Conservation (phyloP, 2,113 vertebrate species). For the Elanus axillaris region DNA sequence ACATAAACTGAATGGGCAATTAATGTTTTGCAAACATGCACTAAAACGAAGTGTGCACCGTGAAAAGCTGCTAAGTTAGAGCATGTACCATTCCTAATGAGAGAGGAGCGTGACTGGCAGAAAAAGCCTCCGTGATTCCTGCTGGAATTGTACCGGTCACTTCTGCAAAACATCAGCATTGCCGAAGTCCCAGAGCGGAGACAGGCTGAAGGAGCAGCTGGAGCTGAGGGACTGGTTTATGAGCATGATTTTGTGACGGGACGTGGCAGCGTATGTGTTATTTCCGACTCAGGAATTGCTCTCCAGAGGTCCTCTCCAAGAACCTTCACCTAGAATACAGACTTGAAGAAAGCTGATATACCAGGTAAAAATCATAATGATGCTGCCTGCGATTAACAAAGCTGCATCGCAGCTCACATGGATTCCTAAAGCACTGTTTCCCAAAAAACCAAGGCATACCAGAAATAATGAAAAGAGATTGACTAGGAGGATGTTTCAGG, state of each 20-base stretch:
- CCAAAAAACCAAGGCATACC: neutral
- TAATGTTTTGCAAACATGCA: neutral
- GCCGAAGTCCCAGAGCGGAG: fast-evolving
- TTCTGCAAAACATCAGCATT: neutral
- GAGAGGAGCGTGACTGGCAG: neutral
- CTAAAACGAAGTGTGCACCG: fast-evolving
- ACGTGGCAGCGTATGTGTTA: neutral
- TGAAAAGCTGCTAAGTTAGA: neutral
- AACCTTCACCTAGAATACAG: neutral
- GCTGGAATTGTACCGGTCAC: neutral
- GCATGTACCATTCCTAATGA: neutral
- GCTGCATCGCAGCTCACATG: neutral
- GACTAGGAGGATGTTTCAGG: neutral
- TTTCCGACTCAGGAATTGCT: neutral
- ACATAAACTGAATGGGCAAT: neutral
- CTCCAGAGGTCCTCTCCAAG: neutral
- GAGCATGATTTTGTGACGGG: neutral
- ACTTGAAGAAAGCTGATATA: neutral
- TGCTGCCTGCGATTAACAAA: neutral
- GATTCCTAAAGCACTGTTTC: neutral
- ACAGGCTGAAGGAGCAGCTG: neutral
- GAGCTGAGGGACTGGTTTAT: neutral
- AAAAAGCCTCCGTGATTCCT: neutral
- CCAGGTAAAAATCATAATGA: neutral
- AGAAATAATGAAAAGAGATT: neutral